Base-by-base conservation (phyloP, 2,888 invertebrate species). In the Perizoma flavofasciatum region DNA sequence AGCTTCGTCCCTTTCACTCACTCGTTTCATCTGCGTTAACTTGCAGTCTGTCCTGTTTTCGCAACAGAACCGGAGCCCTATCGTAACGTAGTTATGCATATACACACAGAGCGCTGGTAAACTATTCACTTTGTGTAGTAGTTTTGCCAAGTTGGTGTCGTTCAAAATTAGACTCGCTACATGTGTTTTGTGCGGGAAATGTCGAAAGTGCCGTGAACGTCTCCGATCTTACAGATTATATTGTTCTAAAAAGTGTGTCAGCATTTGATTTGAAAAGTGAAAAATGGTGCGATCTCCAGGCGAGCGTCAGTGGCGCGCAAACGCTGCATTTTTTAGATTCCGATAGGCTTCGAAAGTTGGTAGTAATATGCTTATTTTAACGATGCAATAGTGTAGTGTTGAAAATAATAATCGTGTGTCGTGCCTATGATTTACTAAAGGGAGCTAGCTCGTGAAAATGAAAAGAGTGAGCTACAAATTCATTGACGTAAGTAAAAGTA, bases 101-200 rank as follows among this genome's bases (percentile, higher is more conserved):
- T 82, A 78, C 73, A 72, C 74, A 70, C 72, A 69, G 74, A 72
- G 68, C 73, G 74, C 72, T 71, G 69, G 77, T 80, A 81, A 82
- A 81, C 82, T 85, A 83, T 85, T 84, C 83, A 80, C 78, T 85
- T 86, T 63, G 67, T 65, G 77, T 78, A 76, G 83, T 84, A 79
- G 84, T 85, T 85, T 83, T 81, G 86, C 85, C 83, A 85, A 86
- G 83, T 84, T 83, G 81, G 76, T 79, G 81, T 77, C 77, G 82
- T 68, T 75, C 83, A 66, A 82, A 82, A 77, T 82, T 82, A 79
- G 79, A 76, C 74, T 71, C 73, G 71, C 70, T 74, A 70, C 77
- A 69, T 78, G 78, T 76, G 75, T 81, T 77, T 76, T 76, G 78
- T 75, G 76, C 72, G 72, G 70, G 67, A 73, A 78, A 76, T 78